Base-by-base conservation (phyloP, 2,888 invertebrate species). In the Rotaria sp. region DNA sequence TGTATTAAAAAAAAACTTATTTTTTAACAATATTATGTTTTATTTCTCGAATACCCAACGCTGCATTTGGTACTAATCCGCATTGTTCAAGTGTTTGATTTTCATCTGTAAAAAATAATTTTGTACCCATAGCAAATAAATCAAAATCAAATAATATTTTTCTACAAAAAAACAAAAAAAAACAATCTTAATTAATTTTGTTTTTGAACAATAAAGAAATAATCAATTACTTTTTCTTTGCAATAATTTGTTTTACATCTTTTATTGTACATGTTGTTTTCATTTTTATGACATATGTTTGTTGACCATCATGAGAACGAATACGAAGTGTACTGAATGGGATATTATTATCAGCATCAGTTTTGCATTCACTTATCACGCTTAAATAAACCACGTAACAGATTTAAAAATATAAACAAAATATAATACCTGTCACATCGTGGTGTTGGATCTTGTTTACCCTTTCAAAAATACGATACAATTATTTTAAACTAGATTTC, bases 271-370 rank as follows among this genome's bases (percentile, higher is more conserved):
- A 90, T 26, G 88, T 87, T 86, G 89, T 90, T 85, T 89, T 89
- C 90, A 91, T 90, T 88, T 91, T 91, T 35, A 91, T 88, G 41
- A 91, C 89, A 87, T 89, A 90, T 0, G 90, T 90, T 84, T 90
- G 89, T 84, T 90, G 89, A 8, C 90, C 90, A 45, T 88, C 89
- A 84, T 90, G 90, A 8, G 89, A 89, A 86, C 90, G 90, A 11
- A 91, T 89, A 30, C 90, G 87, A 21, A 91, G 88, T 15, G 90
- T 91, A 55, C 90, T 90, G 21, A 90, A 88, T 26, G 80, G 45
- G n/a, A 45, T 45, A 45, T 41, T 41, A 26, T 10, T 45, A 80
- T 45, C 80, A 21, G 4, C 80, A 26, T 35, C 67, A 21, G 18
- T 35, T 35, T 35, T 67, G 21, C 13, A 45, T 45, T 80, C 80